Base-by-base conservation (phyloP, 2,888 invertebrate genomes). In the Romanomermis culicivorax region DNA sequence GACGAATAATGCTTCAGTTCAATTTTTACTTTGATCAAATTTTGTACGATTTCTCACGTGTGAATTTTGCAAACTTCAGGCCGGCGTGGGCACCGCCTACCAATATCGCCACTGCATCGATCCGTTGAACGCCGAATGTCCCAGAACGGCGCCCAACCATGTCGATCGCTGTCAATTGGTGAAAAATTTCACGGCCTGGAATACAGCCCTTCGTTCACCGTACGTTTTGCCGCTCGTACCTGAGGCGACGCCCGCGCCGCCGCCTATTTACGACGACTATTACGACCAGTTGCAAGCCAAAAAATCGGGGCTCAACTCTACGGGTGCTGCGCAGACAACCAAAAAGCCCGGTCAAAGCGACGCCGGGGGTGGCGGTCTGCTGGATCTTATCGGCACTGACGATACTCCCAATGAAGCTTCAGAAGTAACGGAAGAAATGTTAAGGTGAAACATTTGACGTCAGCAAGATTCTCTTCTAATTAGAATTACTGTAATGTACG, bases 71-170 rank as follows among this genome's bases (percentile, higher is more conserved):
- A n/a, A n/a, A n/a, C 26, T 54, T 54, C 66, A 77, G 76, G 87
- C 91, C 53, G 95, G 93, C 52, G 88, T 97, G 66, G 83, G 84
- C 56, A 82, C 85, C 61, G 97, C 84, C 53, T 97, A 97, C 74
- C 88, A 87, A 75, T 83, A 87, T 71, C 91, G 93, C 71, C 93
- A 91, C 1, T 97, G 97, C 69, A 77, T 97, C 60, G 82, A 95
- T 72, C 93, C 95, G 30, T 75, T 75, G 64, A 88, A 95, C 70
- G 79, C 80, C 0, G 81, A 81, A 58, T 97, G 97, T 71, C 97
- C 97, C 14, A 75, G 76, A n/a, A 81, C 86, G 7, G 84, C 95
- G 1, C 89, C 93, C 51, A 97, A 97, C 29, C 11, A 49, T 27
- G 29, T 49, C 3, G 50, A 29, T 23, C 7, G 7, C 27, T 49